phyloP scores from a whole-genome alignment of 2,888 invertebrate species.

The Pristionchus entomophagus region DNA sequence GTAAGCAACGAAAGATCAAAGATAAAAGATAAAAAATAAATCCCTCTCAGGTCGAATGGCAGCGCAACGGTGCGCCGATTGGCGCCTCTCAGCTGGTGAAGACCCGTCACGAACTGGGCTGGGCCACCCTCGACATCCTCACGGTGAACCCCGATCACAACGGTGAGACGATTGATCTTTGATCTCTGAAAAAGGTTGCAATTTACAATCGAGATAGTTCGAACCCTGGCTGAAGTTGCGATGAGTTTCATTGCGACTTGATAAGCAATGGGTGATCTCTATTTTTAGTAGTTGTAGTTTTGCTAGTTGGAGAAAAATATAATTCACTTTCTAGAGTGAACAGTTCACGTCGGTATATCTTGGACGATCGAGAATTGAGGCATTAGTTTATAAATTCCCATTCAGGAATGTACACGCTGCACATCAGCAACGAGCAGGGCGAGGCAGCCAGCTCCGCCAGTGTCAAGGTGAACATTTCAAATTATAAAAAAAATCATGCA shows the following conservation, averaged over 20 bases:
- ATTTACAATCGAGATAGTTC: too few species aligned
- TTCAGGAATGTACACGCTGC: conserved; percentile 90
- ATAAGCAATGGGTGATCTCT: too few species aligned
- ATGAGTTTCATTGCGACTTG: background rate
- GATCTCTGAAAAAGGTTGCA: too few species aligned
- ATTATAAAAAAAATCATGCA: background rate
- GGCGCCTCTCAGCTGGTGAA: conserved; percentile 77
- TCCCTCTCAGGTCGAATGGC: conserved; percentile 58
- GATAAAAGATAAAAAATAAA: too few species aligned
- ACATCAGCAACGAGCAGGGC: conserved; percentile 91
- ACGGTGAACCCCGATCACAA: conserved; percentile 84
- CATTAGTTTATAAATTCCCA: too few species aligned
- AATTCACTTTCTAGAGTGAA: too few species aligned
- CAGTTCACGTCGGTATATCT: too few species aligned
- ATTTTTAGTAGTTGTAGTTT: too few species aligned
- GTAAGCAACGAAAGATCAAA: background rate
- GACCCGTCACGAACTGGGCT: conserved; percentile 86
- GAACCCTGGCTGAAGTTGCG: background rate
- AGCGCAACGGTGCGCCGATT: conserved; percentile 69
- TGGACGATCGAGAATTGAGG: too few species aligned
- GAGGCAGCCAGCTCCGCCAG: conserved; percentile 96
- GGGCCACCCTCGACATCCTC: conserved; percentile 89
- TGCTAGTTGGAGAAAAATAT: too few species aligned
- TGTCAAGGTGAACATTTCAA: conserved; percentile 84
- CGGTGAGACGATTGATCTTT: conserved; percentile 52